phyloP scores from a whole-genome alignment of 2,888 invertebrate species.

The Polyploca ridens region DNA sequence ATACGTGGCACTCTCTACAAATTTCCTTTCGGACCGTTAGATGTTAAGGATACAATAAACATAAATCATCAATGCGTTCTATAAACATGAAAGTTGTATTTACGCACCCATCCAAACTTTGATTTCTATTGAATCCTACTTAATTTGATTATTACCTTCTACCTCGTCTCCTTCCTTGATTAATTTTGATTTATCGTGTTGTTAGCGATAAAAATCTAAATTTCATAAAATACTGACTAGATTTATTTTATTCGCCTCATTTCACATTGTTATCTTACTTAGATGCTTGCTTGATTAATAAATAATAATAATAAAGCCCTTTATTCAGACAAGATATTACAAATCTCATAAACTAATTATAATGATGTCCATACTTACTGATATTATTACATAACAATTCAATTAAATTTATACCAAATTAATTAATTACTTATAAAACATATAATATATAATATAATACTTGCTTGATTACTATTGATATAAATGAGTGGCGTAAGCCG shows the following conservation, averaged over 20 bases:
- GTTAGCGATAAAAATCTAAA: not conserved
- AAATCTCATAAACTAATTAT: no score
- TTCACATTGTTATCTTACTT: not conserved
- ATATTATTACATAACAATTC: no score
- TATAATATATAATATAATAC: no score
- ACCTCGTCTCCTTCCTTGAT: not conserved
- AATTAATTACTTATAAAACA: no score
- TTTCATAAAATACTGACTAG: not conserved
- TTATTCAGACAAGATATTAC: no score
- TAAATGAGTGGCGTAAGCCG: not conserved
- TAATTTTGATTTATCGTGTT: not conserved
- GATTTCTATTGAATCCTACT: not conserved
- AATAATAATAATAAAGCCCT: no score
- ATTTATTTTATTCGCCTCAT: not conserved
- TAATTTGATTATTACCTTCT: not conserved
- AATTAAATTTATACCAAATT: no score
- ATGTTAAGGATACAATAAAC: not conserved
- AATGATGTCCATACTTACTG: no score
- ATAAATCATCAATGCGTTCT: not conserved
- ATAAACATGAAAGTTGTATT: conserved; percentile 1
- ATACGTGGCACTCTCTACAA: not conserved
- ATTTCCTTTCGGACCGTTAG: conserved; percentile 8
- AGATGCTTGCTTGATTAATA: not conserved
- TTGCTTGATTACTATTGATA: not conserved
- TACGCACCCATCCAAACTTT: no score